phyloP scores from a whole-genome alignment of 2,113 vertebrate genomes.

The Psilopogon haemacephalus region DNA sequence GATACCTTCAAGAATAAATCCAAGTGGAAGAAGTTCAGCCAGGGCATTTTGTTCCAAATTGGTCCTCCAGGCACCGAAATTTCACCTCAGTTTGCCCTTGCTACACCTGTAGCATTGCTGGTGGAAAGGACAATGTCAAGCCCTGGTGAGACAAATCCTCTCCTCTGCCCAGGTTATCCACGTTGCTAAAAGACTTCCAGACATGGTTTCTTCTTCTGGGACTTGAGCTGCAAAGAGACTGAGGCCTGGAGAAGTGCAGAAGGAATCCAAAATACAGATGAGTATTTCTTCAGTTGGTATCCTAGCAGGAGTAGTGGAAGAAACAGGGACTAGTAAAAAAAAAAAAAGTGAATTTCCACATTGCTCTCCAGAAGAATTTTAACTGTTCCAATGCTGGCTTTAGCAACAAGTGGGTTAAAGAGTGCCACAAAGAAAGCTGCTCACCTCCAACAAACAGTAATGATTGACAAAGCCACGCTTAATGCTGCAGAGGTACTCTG shows the following conservation, averaged over 20 bases:
- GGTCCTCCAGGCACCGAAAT: background rate
- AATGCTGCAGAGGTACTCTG: background rate
- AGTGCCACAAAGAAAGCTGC: background rate
- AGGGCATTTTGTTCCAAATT: background rate
- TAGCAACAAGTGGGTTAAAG: slow-evolving; percentile 2
- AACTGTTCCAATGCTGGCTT: background rate
- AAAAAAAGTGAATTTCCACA: background rate
- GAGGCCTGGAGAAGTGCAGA: background rate
- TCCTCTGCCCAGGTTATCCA: background rate
- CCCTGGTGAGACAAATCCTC: background rate
- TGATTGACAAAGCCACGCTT: background rate
- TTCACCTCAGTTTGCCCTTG: background rate
- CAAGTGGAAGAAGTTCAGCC: background rate
- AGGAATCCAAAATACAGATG: background rate
- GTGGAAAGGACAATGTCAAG: background rate
- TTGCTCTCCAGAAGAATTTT: background rate
- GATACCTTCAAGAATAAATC: background rate
- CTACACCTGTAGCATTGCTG: background rate
- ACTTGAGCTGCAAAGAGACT: background rate
- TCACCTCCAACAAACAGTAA: background rate
- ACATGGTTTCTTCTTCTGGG: background rate
- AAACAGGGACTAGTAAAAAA: background rate
- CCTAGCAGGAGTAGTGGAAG: background rate
- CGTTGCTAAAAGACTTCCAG: background rate
- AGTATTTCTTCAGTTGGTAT: background rate